Evolutionary conservation across 2,113 vertebrate species (phyloP).

Genomic region (Grantiella picta): DNA sequence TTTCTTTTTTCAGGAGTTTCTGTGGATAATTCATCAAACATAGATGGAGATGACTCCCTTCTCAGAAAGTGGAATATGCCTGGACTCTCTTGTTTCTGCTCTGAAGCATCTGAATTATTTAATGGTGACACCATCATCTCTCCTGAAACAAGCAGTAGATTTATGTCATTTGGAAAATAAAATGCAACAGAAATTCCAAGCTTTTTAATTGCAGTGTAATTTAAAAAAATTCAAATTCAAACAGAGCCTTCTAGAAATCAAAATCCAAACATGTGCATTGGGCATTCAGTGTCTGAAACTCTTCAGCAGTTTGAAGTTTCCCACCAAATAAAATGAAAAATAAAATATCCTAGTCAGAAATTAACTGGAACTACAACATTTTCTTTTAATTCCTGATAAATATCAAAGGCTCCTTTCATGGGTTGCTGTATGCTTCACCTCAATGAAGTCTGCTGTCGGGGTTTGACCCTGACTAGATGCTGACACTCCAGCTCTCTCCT

Average conservation of each 20-base stretch:
- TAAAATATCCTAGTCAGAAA: background rate
- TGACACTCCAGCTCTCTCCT: no score
- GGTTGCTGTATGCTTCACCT: background rate
- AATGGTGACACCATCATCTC: conserved; percentile 84
- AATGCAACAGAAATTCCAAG: background rate
- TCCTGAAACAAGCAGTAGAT: conserved; percentile 57
- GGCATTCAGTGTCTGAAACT: background rate
- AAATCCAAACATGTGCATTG: background rate
- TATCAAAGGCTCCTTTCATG: background rate
- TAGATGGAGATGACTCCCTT: conserved; percentile 22
- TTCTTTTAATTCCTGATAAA: background rate
- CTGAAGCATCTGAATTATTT: conserved; percentile 56
- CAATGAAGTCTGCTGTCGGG: background rate
- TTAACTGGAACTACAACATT: background rate
- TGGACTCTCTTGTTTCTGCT: conserved; percentile 54
- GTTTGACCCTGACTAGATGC: no score
- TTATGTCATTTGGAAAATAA: background rate
- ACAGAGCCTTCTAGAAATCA: background rate
- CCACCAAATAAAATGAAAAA: background rate
- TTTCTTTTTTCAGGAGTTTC: background rate
- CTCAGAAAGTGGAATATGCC: conserved; percentile 69
- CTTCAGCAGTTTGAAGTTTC: background rate
- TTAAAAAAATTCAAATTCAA: background rate
- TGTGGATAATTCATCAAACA: background rate
- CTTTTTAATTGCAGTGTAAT: background rate